Percentiles rank a stretch among this genome's conserved stretches.
These are phyloP conservation scores for Trichonephila clavata DNA, from an alignment of 1,140 invertebrate species.

Conservation along the genomic window DNA sequence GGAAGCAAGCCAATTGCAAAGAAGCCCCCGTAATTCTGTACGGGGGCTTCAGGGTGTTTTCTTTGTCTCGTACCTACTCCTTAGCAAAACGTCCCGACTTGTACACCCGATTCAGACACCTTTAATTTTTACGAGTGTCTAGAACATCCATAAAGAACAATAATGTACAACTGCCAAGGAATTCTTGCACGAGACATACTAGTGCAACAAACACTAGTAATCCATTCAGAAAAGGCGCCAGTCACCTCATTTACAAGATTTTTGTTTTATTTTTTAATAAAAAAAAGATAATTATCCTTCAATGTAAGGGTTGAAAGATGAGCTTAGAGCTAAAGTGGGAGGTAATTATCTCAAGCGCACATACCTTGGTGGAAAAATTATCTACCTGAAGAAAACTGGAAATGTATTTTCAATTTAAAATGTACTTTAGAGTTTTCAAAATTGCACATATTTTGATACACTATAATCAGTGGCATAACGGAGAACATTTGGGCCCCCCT, in stretches of 20 bases:
- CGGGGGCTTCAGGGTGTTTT: neutral
- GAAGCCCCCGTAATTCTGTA: neutral
- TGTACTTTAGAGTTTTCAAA: too few relatives aligned
- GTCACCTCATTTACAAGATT: neutral
- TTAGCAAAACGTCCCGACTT: slow-evolving; percentile 7
- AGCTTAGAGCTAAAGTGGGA: neutral
- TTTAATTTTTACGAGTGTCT: slow-evolving; percentile 24
- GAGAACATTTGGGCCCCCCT: too few relatives aligned
- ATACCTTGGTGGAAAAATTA: too few relatives aligned
- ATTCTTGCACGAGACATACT: neutral
- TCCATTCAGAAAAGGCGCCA: slow-evolving; percentile 27
- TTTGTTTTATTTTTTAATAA: neutral
- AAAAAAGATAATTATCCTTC: neutral
- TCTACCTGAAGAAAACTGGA: too few relatives aligned
- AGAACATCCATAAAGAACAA: neutral
- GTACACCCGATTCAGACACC: neutral
- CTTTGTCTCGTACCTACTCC: neutral
- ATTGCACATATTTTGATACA: too few relatives aligned
- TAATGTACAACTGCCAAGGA: slow-evolving; percentile 1
- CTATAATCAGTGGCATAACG: too few relatives aligned
- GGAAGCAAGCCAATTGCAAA: neutral
- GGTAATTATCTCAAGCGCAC: neutral
- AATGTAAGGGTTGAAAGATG: neutral
- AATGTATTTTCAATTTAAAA: too few relatives aligned
- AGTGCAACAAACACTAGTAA: neutral